Evolutionary conservation across 2,113 vertebrate genomes (phyloP).

Genomic region (Colius striatus): DNA sequence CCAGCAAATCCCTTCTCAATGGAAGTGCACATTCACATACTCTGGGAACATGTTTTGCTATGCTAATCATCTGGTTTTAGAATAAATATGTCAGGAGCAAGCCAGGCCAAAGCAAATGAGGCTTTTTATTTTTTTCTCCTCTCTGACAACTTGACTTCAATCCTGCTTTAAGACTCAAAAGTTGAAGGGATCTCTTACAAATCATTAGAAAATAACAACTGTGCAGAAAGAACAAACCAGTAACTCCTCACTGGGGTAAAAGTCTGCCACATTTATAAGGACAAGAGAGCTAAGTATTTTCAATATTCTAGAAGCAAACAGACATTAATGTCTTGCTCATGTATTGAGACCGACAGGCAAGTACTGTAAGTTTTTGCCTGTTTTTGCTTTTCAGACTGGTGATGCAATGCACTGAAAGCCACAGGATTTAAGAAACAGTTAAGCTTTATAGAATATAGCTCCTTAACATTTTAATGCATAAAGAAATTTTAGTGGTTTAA

Average conservation of each 20-base stretch:
- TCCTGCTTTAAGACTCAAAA: not conserved
- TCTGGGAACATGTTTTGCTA: slow-evolving; percentile 19
- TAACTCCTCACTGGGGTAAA: not conserved
- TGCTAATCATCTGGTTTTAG: slow-evolving; percentile 22
- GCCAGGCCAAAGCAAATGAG: slow-evolving; percentile 47
- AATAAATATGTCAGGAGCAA: slow-evolving; percentile 33
- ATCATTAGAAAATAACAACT: not conserved
- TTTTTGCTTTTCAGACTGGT: not conserved
- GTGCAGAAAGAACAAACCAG: not conserved
- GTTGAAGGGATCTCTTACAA: not conserved
- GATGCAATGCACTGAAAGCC: accelerated
- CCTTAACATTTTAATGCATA: not conserved
- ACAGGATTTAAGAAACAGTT: not conserved
- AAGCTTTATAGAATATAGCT: not conserved
- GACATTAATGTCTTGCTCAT: accelerated
- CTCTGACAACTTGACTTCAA: not conserved
- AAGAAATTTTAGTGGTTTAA: not conserved
- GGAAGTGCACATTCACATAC: not conserved
- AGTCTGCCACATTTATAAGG: not conserved
- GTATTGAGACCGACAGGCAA: not conserved
- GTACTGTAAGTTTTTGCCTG: not conserved
- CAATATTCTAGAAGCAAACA: not conserved
- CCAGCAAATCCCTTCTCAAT: slow-evolving; percentile 60
- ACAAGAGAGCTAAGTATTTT: not conserved
- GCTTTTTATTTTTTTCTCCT: not conserved